These are phyloP conservation scores for Capreolus pygargus DNA, from an alignment of 2,113 vertebrate genomes.

Conservation along the genomic window DNA sequence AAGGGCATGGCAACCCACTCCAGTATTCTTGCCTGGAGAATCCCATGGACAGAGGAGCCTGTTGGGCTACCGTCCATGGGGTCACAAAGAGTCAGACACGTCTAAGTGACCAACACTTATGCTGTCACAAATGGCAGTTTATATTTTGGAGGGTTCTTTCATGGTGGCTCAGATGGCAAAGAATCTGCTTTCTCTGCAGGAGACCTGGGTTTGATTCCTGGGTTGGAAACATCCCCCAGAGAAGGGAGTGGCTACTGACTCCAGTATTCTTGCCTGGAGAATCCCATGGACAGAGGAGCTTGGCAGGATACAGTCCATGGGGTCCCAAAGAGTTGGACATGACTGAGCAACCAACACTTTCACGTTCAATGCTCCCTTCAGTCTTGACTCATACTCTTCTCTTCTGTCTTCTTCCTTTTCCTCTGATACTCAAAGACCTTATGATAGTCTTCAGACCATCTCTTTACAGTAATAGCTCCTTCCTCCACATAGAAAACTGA, in stretches of 20 bases:
- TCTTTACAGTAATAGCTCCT: not conserved
- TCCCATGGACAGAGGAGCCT: not conserved
- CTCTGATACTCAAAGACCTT: not conserved
- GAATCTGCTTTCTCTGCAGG: not conserved
- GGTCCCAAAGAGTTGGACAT: accelerated
- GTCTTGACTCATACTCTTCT: not conserved
- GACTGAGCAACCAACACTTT: not conserved
- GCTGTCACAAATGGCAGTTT: not conserved
- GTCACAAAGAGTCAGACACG: not conserved
- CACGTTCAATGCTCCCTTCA: not conserved
- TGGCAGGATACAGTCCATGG: not conserved
- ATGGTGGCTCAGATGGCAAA: not conserved
- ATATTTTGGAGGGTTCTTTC: not conserved
- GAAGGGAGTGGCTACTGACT: not conserved
- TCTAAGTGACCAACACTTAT: not conserved
- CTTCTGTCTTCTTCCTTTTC: constrained; percentile 9
- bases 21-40: not conserved
- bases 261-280: not conserved
- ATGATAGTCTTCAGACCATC: not conserved
- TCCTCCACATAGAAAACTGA: not conserved
- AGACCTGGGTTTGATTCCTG: not conserved
- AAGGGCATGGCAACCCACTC: not conserved
- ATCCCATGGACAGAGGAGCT: not conserved
- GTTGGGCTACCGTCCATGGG: not conserved
- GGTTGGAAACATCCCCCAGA: not conserved